Base-by-base conservation (phyloP, 2,113 vertebrate species). In the Romanogobio albipinnatus region DNA sequence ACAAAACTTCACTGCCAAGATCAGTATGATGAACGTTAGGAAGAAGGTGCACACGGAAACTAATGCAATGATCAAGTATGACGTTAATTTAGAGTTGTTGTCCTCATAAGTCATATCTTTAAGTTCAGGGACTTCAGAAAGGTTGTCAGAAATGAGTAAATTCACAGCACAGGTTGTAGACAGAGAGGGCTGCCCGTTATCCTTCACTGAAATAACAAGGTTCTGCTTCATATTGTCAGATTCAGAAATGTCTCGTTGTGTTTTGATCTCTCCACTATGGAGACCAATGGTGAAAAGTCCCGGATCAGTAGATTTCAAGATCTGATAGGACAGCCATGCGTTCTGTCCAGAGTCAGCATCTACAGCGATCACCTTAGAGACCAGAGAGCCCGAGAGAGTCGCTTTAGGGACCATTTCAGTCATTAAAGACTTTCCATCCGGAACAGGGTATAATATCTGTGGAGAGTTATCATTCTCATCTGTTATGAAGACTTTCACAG, bases 101-200 rank as follows among this genome's bases (percentile, higher is more conserved):
- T 93, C 93, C n/a, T 91, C 88, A 53, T 89, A 89, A 85, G 90
- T 87, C 74, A 92, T 87, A 39, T 93, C 93, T 66, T 93, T 94
- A 36, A 93, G 89, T 77, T 94, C 91, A 51, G 93, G 90, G 0
- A 93, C 84, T 79, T 92, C 95, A 47, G 94, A 94, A 83, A 96
- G 92, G 83, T 94, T 96, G 51, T 96, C 96, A 0, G 94, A 94
- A 76, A 96, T 91, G 3, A 95, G 86, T 68, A 96, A 84, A 66
- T 90, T 89, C 43, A 96, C 90, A 59, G 94, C 92, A 81, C 93
- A 93, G 33, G 94, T 95, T 86, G 93, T 90, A 1, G 95, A 95
- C 17, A 93, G 93, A 17, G 92, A 82, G 1, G 94, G 94, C 76
- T 87, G 90, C 11, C 95, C 83, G 1, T 89, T 90, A 77, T 90